Evolutionary conservation across 2,797 vertebrate species (phyloP).

Genomic region (Leptodactylus fallax): DNA sequence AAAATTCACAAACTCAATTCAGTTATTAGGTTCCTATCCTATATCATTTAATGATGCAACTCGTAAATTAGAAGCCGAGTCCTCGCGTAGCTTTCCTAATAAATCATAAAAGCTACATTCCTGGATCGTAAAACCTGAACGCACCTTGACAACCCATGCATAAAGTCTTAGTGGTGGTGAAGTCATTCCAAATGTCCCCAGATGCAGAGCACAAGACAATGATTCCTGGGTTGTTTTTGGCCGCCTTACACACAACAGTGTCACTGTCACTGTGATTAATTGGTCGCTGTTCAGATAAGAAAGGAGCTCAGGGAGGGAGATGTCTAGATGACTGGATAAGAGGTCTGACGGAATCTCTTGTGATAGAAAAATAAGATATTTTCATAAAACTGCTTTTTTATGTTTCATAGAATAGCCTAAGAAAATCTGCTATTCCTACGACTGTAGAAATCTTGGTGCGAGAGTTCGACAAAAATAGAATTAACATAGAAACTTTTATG

Average conservation of each 20-base stretch:
- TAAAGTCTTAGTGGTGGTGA: constrained; percentile 18
- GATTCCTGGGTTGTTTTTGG: constrained; percentile 36
- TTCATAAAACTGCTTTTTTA: too few relatives aligned
- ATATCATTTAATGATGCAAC: constrained; percentile 8
- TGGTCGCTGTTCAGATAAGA: constrained; percentile 30
- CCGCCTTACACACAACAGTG: not conserved
- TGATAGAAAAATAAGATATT: not conserved
- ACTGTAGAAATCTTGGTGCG: too few relatives aligned
- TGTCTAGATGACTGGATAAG: constrained; percentile 18
- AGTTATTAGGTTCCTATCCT: not conserved
- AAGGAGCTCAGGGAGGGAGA: not conserved
- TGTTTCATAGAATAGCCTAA: too few relatives aligned
- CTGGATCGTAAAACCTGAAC: not conserved
- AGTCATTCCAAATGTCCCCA: constrained; percentile 3
- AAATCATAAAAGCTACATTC: not conserved
- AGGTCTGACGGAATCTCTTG: not conserved
- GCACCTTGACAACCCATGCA: not conserved
- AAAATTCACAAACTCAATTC: not conserved
- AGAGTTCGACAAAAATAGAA: too few relatives aligned
- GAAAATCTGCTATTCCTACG: too few relatives aligned
- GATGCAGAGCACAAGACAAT: not conserved
- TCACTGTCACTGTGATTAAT: constrained; percentile 54
- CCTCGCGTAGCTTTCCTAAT: not conserved
- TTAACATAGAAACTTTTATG: too few relatives aligned
- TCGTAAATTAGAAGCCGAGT: constrained; percentile 15